Base-by-base conservation (phyloP, 2,888 invertebrate species). In the Mesodorylaimus sp. region DNA sequence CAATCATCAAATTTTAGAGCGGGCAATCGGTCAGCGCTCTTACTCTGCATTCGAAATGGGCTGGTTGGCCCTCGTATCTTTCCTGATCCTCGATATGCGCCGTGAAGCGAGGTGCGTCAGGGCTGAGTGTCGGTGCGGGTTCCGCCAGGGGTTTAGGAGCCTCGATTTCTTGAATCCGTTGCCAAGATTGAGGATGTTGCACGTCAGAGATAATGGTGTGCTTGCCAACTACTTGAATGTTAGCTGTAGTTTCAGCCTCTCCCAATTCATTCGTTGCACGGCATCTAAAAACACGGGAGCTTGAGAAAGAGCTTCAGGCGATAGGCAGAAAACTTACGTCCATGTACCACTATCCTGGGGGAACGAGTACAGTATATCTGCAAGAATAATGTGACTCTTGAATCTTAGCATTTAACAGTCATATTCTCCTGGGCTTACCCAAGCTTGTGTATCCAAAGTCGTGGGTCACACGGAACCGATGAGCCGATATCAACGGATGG, bases 391-490 rank as follows among this genome's bases (percentile, higher is more conserved):
- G n/a, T n/a, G n/a, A n/a, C n/a, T n/a, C n/a, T n/a, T n/a, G n/a
- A n/a, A n/a, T n/a, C n/a, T n/a, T n/a, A n/a, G n/a, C n/a, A n/a
- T n/a, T n/a, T n/a, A n/a, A n/a, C n/a, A n/a, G n/a, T n/a, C n/a
- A n/a, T n/a, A n/a, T n/a, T n/a, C n/a, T n/a, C n/a, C n/a, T n/a
- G n/a, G n/a, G n/a, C n/a, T n/a, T n/a, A n/a, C n/a, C 91, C 62
- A 97, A 74, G 49, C 89, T 84, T 57, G 91, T 86, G 63, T 91
- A 93, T 61, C 95, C 93, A 74, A 95, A 93, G 72, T 95, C 95
- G 68, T 89, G 58, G 21, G 61, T 62, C 32, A 60, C 57, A 7
- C 58, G 51, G 57, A 60, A 63, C 2, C 61, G 54, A 41, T 61
- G 58, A 7, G 55, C 63, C 45, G 60, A 60, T 26, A 56, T 63